These are phyloP conservation scores for Melanostoma scalare DNA, from an alignment of 2,888 invertebrate genomes.

Conservation along the genomic window DNA sequence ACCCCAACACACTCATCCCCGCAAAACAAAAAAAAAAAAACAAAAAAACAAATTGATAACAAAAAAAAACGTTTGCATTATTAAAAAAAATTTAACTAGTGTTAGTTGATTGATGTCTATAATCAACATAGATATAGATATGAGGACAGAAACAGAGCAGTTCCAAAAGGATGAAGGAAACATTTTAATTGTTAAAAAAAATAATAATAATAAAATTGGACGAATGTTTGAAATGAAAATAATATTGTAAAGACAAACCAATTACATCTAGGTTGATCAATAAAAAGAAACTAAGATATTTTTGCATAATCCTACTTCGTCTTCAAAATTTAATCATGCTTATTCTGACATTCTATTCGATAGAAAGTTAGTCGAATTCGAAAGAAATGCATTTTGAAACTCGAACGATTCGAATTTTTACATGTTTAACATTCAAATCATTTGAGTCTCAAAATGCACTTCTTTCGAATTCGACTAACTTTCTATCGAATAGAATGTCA, in stretches of 20 bases:
- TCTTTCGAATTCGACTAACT: too few species aligned
- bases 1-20: conserved; percentile 21
- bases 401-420: too few species aligned
- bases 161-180: conserved; percentile 26
- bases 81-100: conserved; percentile 59
- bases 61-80: conserved; percentile 58
- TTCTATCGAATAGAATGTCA: too few species aligned
- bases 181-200: conserved; percentile 46
- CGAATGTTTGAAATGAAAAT: conserved; percentile 27
- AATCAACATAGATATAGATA: conserved; percentile 33
- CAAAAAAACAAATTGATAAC: conserved; percentile 5
- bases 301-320: conserved; percentile 28
- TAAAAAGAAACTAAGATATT: conserved; percentile 49
- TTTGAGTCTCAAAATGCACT: too few species aligned
- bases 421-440: too few species aligned
- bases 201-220: conserved; percentile 23
- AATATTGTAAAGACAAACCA: conserved; percentile 16
- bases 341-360: too few species aligned
- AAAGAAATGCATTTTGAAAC: too few species aligned
- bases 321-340: too few species aligned
- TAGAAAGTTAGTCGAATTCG: too few species aligned
- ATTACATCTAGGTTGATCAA: conserved; percentile 39
- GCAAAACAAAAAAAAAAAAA: conserved; percentile 32
- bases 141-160: conserved; percentile 21
- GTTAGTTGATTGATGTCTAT: conserved; percentile 58